Conservation (phyloP, 2,113 vertebrate genomes). For the Dromaius novaehollandiae region DNA sequence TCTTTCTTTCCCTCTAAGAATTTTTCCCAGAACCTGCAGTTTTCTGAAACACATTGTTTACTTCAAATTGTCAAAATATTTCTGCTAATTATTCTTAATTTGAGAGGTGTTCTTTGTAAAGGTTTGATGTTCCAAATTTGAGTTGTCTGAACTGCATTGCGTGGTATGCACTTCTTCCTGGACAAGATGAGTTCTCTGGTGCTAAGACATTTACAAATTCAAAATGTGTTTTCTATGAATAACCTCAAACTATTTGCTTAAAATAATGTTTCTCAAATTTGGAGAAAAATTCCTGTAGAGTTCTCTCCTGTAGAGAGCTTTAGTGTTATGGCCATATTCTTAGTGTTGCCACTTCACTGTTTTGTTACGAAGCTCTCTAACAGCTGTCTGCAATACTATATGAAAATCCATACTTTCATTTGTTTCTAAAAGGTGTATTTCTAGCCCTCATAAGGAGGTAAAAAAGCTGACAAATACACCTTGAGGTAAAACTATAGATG, state of each 20-base stretch:
- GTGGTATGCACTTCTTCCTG: background rate
- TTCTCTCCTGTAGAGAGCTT: background rate
- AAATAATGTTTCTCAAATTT: background rate
- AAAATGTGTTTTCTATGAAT: background rate
- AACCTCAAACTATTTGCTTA: background rate
- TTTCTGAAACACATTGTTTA: rapidly evolving
- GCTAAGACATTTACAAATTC: background rate
- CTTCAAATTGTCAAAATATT: background rate
- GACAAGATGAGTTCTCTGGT: background rate
- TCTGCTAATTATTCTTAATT: background rate
- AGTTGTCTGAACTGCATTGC: too few species aligned
- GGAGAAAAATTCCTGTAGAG: background rate
- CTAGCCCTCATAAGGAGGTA: background rate
- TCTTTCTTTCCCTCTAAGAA: background rate
- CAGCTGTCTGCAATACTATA: background rate
- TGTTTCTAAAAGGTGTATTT: background rate
- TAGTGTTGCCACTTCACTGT: background rate
- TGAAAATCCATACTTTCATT: background rate
- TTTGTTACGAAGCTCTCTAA: background rate
- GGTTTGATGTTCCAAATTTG: background rate
- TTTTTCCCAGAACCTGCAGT: background rate
- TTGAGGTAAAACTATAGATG: background rate
- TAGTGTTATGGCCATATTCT: background rate
- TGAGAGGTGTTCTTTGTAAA: background rate
- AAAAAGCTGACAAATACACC: background rate